Evolutionary conservation across 2,797 vertebrate genomes (phyloP), one percentile per base, ranked within the genome.

Genomic region (Leuciscus waleckii): DNA sequence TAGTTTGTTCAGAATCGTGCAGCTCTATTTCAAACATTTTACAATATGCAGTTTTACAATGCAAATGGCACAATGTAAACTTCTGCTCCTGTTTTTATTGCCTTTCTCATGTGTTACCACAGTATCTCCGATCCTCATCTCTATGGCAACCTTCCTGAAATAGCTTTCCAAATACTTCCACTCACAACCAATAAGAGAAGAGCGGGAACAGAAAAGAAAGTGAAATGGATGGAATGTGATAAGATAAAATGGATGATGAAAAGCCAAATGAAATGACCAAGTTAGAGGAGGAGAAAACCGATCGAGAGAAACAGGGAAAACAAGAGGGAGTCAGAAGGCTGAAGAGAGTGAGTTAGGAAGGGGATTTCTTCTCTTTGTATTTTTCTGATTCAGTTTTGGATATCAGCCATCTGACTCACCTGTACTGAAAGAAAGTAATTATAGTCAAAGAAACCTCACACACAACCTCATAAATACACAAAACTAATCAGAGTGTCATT

Each of bases 81-180:
- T 68, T 84, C 14, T 19, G 23, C 26, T 58, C 5, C 13, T 61
- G 14, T 56, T 19, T 82, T 77, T 79, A 71, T 69, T 79, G 81
- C 37, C 23, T 63, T 58, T 83, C 51, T 77, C 32, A 41, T 63
- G n/a, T 17, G 70, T 87, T 85, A 85, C 39, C 70, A 79, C 41
- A 4, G 73, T 79, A 81, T 61, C 80, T 61, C 51, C 1, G 8
- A 65, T 85, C 81, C 23, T 54, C 29, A 85, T 90, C 87, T 86
- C 89, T 88, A 90, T 89, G 85, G 90, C 89, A 90, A 91, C 89
- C 65, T 74, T 87, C 88, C 89, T 74, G 58, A 89, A 92, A 91
- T 91, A 92, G 88, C 84, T 85, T 85, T 82, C 78, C 70, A 87
- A 84, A 87, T 80, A 82, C 61, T 82, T 84, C 46, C 79, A 54